Percentiles rank a stretch among this genome's conserved stretches.
phyloP scores from a whole-genome alignment of 2,113 vertebrate species.

The Pituophis catenifer region DNA sequence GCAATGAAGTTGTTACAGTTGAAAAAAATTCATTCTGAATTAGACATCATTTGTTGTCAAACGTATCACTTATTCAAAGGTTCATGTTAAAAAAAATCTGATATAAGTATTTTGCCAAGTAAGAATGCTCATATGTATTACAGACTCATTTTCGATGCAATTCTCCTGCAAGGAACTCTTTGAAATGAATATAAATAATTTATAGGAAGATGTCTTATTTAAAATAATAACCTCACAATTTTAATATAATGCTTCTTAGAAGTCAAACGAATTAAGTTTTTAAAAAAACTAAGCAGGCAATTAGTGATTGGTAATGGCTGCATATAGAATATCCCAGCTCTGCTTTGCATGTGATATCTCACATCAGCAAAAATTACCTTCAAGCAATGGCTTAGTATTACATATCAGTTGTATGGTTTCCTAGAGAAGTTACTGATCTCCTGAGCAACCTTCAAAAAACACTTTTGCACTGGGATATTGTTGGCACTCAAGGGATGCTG shows the following conservation, averaged over 20 bases:
- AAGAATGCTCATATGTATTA: neutral
- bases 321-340: neutral
- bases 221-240: neutral
- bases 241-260: neutral
- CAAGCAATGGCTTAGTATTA: neutral
- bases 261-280: neutral
- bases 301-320: neutral
- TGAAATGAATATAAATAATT: neutral
- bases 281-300: neutral
- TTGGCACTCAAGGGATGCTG: neutral
- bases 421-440: neutral
- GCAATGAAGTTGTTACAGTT: conserved; percentile 35
- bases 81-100: neutral
- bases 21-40: conserved; percentile 23
- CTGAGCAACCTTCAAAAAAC: neutral
- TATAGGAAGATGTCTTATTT: neutral
- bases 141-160: neutral
- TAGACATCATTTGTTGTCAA: conserved; percentile 15
- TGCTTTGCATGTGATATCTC: neutral
- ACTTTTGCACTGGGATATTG: neutral
- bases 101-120: neutral
- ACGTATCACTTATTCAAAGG: conserved; percentile 21
- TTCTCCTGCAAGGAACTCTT: neutral
- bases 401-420: neutral
- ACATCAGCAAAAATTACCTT: neutral